phyloP scores from a whole-genome alignment of 2,113 vertebrate species.

The Ginglymostoma cirratum region DNA sequence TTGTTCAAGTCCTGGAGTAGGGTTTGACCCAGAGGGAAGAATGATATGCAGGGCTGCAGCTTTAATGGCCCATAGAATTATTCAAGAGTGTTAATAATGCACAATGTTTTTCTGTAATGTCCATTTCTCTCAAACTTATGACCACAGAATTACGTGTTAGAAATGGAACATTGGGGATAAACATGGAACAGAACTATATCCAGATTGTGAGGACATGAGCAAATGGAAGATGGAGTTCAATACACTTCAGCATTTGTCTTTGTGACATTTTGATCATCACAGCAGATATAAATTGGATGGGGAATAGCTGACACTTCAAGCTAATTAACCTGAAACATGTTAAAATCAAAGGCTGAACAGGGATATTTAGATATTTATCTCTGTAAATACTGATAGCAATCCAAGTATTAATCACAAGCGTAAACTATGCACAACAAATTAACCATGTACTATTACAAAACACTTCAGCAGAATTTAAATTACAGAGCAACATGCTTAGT shows the following conservation, averaged over 20 bases:
- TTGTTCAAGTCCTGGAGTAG: background rate
- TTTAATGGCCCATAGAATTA: background rate
- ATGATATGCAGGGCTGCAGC: background rate
- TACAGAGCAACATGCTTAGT: background rate
- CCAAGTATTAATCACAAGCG: background rate
- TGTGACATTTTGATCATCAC: background rate
- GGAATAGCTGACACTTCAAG: background rate
- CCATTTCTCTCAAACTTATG: background rate
- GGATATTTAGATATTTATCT: background rate
- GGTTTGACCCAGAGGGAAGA: background rate
- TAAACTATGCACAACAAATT: conserved; percentile 20
- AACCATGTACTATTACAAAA: conserved; percentile 23
- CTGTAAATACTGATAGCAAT: background rate
- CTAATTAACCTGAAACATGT: background rate
- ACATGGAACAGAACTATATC: background rate
- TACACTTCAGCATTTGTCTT: background rate
- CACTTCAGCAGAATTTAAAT: conserved; percentile 7
- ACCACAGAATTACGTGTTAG: background rate
- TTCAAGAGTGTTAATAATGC: background rate
- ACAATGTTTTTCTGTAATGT: background rate
- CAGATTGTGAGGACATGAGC: background rate
- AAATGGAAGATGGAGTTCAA: background rate
- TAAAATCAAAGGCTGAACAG: conserved; percentile 6
- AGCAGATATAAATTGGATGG: background rate
- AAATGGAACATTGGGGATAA: background rate